phyloP scores from a whole-genome alignment of 2,113 vertebrate genomes.

The Archilochus colubris region DNA sequence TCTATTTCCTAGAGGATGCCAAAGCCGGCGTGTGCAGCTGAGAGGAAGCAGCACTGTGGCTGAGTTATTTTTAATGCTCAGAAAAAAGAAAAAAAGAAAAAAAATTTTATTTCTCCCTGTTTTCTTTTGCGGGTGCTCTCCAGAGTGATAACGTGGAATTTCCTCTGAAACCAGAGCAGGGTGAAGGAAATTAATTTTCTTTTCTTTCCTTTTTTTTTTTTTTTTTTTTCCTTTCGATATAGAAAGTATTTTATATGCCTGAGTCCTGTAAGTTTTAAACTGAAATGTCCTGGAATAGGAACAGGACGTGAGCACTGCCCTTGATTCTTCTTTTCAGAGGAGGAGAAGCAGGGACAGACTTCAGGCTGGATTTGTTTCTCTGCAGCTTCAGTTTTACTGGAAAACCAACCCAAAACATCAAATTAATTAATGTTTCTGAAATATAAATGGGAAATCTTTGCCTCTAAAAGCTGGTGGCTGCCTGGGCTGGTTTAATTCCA shows the following conservation, averaged over 20 bases:
- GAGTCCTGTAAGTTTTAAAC: background rate
- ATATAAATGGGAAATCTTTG: background rate
- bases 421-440: background rate
- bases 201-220: too few relatives aligned
- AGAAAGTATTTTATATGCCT: background rate
- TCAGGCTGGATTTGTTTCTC: background rate
- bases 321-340: background rate
- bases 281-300: fast-evolving
- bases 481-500: fast-evolving
- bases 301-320: fast-evolving
- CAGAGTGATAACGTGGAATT: background rate
- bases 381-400: background rate
- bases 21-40: background rate
- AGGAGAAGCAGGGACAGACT: background rate
- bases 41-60: background rate
- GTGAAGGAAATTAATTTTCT: conserved; percentile 3
- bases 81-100: too few relatives aligned
- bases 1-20: background rate
- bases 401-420: background rate
- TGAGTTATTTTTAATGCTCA: background rate
- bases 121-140: background rate
- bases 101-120: background rate
- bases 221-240: background rate
- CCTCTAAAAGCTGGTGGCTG: background rate
- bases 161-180: conserved; percentile 18